Conservation (phyloP, 1,140 invertebrate genomes). For the Telenomus remus region DNA sequence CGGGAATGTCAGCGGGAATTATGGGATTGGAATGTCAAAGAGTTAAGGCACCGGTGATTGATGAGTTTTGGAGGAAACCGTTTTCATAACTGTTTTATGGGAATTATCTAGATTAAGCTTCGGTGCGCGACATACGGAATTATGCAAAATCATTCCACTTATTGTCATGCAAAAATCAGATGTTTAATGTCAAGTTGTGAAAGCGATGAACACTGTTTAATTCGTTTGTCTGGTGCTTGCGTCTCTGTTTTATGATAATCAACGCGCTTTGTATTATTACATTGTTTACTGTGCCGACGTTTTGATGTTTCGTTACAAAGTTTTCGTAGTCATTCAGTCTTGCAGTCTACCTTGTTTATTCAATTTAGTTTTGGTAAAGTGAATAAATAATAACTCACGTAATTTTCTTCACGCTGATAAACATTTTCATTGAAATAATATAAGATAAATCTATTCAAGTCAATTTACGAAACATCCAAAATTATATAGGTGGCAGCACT, state of each 20-base stretch:
- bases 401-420: too few relatives aligned
- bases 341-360: too few relatives aligned
- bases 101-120: conserved; percentile 26
- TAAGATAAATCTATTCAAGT: too few relatives aligned
- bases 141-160: conserved; percentile 31
- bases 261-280: too few relatives aligned
- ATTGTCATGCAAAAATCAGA: conserved; percentile 40
- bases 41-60: conserved; percentile 43
- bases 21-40: conserved; percentile 46
- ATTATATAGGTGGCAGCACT: conserved; percentile 16
- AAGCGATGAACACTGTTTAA: background rate
- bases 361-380: too few relatives aligned
- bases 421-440: too few relatives aligned
- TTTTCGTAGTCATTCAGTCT: too few relatives aligned
- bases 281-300: too few relatives aligned
- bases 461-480: background rate
- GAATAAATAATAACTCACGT: too few relatives aligned
- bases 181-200: conserved; percentile 15
- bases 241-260: too few relatives aligned
- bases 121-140: conserved; percentile 9
- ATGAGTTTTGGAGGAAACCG: conserved; percentile 32
- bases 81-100: conserved; percentile 41
- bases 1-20: conserved; percentile 35
- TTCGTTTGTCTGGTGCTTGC: background rate
- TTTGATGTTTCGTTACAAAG: too few relatives aligned